Base-by-base conservation (phyloP, 2,888 invertebrate species). In the Palloptera scutellata region DNA sequence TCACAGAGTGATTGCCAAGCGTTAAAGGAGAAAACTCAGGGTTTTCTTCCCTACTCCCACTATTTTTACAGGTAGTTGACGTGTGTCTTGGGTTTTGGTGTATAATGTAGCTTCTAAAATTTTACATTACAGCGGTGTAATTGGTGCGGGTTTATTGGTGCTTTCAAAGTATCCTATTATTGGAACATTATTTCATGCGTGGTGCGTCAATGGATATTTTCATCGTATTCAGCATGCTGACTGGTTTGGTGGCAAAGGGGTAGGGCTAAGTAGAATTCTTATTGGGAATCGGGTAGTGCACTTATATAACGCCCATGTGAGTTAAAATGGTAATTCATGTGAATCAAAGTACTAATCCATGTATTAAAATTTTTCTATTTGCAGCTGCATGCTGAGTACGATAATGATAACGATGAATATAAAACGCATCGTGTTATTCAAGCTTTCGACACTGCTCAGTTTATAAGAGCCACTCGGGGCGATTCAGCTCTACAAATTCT, bases 221-320 rank as follows among this genome's bases (percentile, higher is more conserved):
- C 83, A 83, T 75, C 78, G 83, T 94, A 97, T 86, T 94, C 94
- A 95, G 72, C 98, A 98, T 82, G 98, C 96, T 0, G 99, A 99
- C 84, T 99, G 99, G 99, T 98, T 96, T 85, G 98, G 97, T 51
- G 98, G 98, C 5, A 99, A 99, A 87, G 97, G 96, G 12, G 91
- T 96, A 52, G 96, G 95, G 1, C 85, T 96, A 20, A 95, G 94
- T 79, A 89, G 89, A 76, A 88, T 96, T 53, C 87, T 89, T 74
- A 87, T 91, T 68, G 87, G 90, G 41, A 90, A 91, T 68, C 75
- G 80, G 60, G 87, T 90, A 61, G 87, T 98, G 63, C 93, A 97
- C 85, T 86, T 98, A 67, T 98, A 97, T 84, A 91, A 93, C 74
- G 94, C 97, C 73, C 98, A 99, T 90, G 96, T 96, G 87, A 89